phyloP scores from a whole-genome alignment of 2,888 invertebrate genomes.

The Automeris io region DNA sequence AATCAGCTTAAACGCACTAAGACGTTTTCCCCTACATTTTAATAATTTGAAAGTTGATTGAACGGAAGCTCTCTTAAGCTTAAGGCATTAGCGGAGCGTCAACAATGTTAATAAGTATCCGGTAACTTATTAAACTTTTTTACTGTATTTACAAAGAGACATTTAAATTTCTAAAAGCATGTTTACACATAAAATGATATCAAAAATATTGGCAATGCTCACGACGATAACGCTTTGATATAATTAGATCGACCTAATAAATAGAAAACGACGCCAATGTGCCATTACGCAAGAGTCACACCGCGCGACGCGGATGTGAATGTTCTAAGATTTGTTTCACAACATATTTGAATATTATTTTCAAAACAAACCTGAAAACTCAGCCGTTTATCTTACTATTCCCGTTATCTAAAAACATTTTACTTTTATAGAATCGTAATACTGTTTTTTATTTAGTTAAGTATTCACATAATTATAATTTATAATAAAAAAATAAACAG shows the following conservation, averaged over 20 bases:
- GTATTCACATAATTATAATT: no score
- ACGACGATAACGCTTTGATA: conserved; percentile 39
- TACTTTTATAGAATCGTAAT: background rate
- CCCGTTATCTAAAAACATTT: background rate
- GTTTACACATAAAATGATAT: conserved; percentile 24
- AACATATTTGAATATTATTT: conserved; percentile 34
- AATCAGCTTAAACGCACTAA: no score
- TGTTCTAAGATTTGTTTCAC: conserved; percentile 41
- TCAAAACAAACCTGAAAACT: conserved; percentile 9
- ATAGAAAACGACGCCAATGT: conserved; percentile 46
- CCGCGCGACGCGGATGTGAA: conserved; percentile 43
- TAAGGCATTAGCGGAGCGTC: no score
- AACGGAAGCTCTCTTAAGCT: background rate
- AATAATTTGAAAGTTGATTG: background rate
- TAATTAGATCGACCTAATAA: conserved; percentile 66
- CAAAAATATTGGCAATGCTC: conserved; percentile 48
- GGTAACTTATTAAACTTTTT: no score
- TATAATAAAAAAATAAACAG: no score
- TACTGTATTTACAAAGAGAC: background rate
- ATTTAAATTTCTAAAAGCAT: conserved; percentile 6
- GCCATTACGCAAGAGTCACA: conserved; percentile 45
- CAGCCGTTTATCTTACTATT: background rate
- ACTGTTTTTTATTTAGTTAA: background rate
- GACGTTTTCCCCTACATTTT: no score
- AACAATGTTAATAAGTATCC: no score